Evolutionary conservation across 2,797 vertebrate species (phyloP).

Genomic region (Sciurus vulgaris): DNA sequence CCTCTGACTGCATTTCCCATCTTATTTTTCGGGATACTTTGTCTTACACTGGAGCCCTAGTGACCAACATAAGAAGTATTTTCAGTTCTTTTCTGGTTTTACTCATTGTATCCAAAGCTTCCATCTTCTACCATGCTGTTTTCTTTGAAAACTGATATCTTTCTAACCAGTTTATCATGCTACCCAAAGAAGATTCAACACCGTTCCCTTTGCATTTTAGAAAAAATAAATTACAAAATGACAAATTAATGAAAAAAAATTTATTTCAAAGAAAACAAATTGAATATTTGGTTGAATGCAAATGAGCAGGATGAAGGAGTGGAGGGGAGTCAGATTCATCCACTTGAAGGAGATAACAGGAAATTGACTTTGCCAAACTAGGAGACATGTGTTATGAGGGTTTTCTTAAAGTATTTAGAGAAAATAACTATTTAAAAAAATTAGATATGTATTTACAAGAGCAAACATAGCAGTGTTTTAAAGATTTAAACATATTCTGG

Average conservation of each 20-base stretch:
- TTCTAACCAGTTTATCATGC: neutral
- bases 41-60: neutral
- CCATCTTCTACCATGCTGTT: neutral
- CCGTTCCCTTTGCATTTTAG: neutral
- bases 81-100: neutral
- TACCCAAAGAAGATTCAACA: neutral
- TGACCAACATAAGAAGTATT: neutral
- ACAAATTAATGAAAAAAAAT: neutral
- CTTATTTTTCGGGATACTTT: neutral
- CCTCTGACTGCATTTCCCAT: neutral
- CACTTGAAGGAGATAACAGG: neutral
- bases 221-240: neutral
- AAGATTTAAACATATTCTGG: neutral
- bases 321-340: fast-evolving
- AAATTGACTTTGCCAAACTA: neutral
- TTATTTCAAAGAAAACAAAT: neutral
- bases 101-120: neutral
- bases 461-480: neutral
- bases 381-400: neutral
- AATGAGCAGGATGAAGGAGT: neutral
- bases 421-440: neutral
- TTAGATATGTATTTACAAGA: neutral
- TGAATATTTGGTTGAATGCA: neutral
- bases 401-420: neutral
- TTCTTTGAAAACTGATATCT: neutral